Evolutionary conservation across 1,140 invertebrate species (phyloP), one percentile per base, ranked within the genome.

Genomic region (Cotesia typhae): DNA sequence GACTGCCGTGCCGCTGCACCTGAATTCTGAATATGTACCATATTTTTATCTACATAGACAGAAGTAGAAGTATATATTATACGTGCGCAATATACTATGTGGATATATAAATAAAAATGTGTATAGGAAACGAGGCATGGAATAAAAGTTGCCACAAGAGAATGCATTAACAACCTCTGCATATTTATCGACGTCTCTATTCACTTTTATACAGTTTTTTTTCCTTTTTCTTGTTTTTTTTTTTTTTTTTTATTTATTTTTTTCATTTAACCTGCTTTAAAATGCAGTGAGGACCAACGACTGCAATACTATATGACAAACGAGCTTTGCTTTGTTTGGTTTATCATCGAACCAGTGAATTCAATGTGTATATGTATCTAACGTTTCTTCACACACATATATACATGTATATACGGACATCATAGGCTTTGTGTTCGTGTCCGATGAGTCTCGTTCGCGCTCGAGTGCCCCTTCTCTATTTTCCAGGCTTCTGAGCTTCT

Each of bases 171-270:
- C 20, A 36, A 37, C 60, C 28, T 4, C 36, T 63, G 60, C 20
- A 63, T 63, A 63, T 63, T 63, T 63, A 63, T 63, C 60, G 14
- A 63, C 35, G 60, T 63, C 60, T 28, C 20, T 63, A 36, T 47
- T 47, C 41, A 47, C 41, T 47, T 47, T 28, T 28, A 28, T 28
- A 47, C 2, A 5, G 5, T 47, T 47, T 47, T 9, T 9, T 20
- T 20, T 59, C 20, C 7, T 20, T 59, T 20, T 10, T 55, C 7
- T 20, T 20, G 9, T 9, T 59, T 4, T 17, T 17, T 59, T 7
- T 59, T 14, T 14, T 14, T 59, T 59, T 20, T 59, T 20, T 1
- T n/a, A 65, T 7, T 17, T 41, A 9, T 17, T n/a, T 17, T 41
- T 28, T 35, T 14, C 12, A 17, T 66, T 51, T 14, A 14, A 66